A percentile compares a stretch with the other conserved stretches of the same genome.
phyloP scores from a whole-genome alignment of 2,888 invertebrate species.

The Shargacucullia verbasci region DNA sequence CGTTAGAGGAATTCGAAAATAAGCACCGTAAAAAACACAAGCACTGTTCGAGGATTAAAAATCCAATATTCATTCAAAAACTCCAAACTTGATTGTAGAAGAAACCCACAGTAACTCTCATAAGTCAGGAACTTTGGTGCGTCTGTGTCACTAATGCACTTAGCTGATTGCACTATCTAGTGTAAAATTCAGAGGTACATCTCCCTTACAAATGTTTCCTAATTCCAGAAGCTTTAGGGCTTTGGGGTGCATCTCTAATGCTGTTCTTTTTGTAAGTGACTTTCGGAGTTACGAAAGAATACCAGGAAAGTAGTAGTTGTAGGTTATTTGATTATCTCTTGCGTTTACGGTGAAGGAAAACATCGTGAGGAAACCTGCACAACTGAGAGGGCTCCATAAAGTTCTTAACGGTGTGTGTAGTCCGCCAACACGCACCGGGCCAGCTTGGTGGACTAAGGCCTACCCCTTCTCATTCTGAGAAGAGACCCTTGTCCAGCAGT shows the following conservation, averaged over 20 bases:
- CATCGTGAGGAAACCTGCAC: too few species aligned
- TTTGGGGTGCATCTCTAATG: slow-evolving; percentile 80
- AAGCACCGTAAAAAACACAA: too few species aligned
- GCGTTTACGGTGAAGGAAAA: too few species aligned
- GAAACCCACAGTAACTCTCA: slow-evolving; percentile 10
- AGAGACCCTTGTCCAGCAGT: too few species aligned
- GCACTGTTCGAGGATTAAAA: slow-evolving; percentile 13
- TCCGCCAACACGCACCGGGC: too few species aligned
- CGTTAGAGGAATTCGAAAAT: too few species aligned
- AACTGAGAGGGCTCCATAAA: too few species aligned
- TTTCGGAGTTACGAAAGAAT: slow-evolving; percentile 45
- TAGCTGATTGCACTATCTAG: slow-evolving; percentile 71
- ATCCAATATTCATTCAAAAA: slow-evolving; percentile 41
- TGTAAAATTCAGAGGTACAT: slow-evolving; percentile 68
- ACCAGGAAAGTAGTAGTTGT: too few species aligned
- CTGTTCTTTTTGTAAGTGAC: slow-evolving; percentile 47
- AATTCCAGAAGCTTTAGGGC: slow-evolving; percentile 71
- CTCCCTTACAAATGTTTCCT: slow-evolving; percentile 68
- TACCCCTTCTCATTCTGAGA: too few species aligned
- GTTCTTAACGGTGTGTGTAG: too few species aligned
- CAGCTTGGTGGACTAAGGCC: too few species aligned
- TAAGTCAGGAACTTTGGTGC: slow-evolving; percentile 29
- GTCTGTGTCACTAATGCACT: slow-evolving; percentile 63
- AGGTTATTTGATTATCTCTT: too few species aligned
- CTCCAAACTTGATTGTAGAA: slow-evolving; percentile 17